Evolutionary conservation across 1,140 invertebrate genomes (phyloP).

Genomic region (Scylla paramamosain): DNA sequence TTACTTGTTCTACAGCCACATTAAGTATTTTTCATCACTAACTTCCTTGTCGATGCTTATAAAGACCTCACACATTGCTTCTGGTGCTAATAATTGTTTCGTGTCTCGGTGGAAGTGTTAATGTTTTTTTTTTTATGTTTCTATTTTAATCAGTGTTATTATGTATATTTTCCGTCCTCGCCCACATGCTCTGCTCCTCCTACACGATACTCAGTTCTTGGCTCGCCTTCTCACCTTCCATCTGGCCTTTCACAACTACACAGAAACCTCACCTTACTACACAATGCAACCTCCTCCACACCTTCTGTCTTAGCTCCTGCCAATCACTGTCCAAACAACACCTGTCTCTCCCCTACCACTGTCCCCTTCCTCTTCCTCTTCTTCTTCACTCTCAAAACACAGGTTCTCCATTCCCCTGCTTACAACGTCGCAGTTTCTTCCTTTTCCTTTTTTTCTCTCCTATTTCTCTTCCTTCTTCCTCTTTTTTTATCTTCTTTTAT

Average conservation of each 20-base stretch:
- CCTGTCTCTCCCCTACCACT: neutral
- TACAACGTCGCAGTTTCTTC: neutral
- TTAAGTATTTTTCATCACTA: no score
- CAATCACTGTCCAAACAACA: neutral
- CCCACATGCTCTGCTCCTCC: neutral
- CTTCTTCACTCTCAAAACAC: neutral
- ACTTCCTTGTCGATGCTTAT: no score
- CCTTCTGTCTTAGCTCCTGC: neutral
- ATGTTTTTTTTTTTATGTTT: no score
- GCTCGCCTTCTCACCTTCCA: neutral
- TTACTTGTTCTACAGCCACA: no score
- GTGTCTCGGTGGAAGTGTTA: no score
- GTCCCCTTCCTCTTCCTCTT: neutral
- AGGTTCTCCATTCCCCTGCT: neutral
- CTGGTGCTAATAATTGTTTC: no score
- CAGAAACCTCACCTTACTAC: no score
- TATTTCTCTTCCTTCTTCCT: neutral
- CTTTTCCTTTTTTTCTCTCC: neutral
- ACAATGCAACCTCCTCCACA: no score
- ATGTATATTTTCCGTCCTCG: no score
- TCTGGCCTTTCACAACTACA: no score
- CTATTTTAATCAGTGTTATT: no score
- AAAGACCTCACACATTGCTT: no score
- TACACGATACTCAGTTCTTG: neutral
- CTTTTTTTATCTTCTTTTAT: neutral